Conservation (phyloP, 2,797 vertebrate genomes). For the Loris lydekkerianus region DNA sequence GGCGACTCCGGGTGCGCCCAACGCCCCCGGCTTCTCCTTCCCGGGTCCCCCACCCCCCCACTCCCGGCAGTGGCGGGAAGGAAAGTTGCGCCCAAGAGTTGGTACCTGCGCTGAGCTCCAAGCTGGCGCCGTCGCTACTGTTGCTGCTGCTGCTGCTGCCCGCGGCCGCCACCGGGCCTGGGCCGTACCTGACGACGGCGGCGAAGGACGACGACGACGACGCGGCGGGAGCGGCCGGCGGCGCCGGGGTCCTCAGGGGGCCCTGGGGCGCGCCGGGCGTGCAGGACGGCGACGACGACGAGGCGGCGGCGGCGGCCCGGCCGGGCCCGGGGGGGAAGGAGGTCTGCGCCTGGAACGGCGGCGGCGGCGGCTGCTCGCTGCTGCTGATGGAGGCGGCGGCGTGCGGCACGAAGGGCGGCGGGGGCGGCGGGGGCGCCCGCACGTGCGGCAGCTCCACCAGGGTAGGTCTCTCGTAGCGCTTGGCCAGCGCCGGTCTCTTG, state of each 20-base stretch:
- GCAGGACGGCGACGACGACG: conserved; percentile 85
- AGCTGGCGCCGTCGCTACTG: conserved; percentile 89
- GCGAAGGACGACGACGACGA: conserved; percentile 80
- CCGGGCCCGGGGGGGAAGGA: conserved; percentile 92
- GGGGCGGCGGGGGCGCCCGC: conserved; percentile 86
- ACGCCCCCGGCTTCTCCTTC: not conserved
- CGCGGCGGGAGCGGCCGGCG: conserved; percentile 75
- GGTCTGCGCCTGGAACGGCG: conserved; percentile 88
- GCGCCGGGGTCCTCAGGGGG: conserved; percentile 77
- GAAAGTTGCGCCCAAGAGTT: conserved; percentile 83
- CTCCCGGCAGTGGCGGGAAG: conserved; percentile 34
- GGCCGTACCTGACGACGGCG: conserved; percentile 89
- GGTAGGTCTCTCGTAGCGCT: conserved; percentile 95
- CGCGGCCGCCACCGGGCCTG: conserved; percentile 82
- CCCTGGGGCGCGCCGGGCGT: conserved; percentile 82
- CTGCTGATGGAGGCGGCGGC: conserved; percentile 82
- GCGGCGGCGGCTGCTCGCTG: conserved; percentile 87
- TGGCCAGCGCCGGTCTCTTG: conserved; percentile 91
- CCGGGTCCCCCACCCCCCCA: not conserved
- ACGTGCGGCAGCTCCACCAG: conserved; percentile 94
- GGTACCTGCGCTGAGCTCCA: conserved; percentile 95
- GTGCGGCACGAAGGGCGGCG: conserved; percentile 89
- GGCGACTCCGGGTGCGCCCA: not conserved
- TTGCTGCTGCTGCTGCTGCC: conserved; percentile 73
- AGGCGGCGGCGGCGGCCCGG: conserved; percentile 90